Evolutionary conservation across 1,140 invertebrate species (phyloP), one percentile per base, ranked within the genome.

Genomic region (Phortica variegata): DNA sequence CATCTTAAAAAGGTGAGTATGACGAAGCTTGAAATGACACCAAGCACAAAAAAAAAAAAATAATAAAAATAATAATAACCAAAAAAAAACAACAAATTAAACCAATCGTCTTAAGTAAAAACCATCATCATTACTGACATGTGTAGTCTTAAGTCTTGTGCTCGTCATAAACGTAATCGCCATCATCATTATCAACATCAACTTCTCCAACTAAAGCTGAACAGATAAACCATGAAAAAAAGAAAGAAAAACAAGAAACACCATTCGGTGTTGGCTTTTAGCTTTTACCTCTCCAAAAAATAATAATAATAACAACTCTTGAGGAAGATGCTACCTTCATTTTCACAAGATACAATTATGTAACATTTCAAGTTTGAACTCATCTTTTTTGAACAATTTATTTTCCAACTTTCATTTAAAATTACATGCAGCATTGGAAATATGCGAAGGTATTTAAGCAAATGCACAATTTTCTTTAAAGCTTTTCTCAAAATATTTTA

Each of bases 1-100:
- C 96, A 99, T 83, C 85, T 99, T 68, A 92, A 93, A 81, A 99
- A 98, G 92, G 97, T 98, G 86, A 87, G 81, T 61, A 42, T 33
- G 46, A 23, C 37, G 16, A 45, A 59, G 52, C 42, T 55, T 38
- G 6, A 34, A 8, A 8, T n/a, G n/a, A n/a, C n/a, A n/a, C n/a
- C n/a, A n/a, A n/a, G n/a, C n/a, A n/a, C n/a, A n/a, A n/a, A n/a
- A n/a, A n/a, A n/a, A n/a, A n/a, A n/a, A n/a, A n/a, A n/a, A n/a
- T n/a, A n/a, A n/a, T n/a, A n/a, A n/a, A n/a, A n/a, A n/a, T n/a
- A n/a, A n/a, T n/a, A n/a, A n/a, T n/a, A n/a, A n/a, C n/a, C n/a
- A n/a, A n/a, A n/a, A n/a, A n/a, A n/a, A n/a, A n/a, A n/a, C n/a
- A n/a, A n/a, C n/a, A n/a, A n/a, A n/a, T n/a, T n/a, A n/a, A n/a